Base-by-base conservation (phyloP, 2,888 invertebrate species). In the Papilio gigon region DNA sequence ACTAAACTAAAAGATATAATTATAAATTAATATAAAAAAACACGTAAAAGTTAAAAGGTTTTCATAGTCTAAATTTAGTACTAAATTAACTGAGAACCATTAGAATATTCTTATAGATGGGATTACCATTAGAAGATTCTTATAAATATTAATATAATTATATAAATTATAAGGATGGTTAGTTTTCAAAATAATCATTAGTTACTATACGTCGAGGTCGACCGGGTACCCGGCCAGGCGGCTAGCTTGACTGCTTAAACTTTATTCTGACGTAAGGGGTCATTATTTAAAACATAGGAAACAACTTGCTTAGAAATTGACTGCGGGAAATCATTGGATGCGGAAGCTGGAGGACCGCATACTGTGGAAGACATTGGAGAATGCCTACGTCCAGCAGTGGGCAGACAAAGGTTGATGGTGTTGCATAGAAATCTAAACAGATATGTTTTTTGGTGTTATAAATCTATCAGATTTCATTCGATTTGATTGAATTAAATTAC, bases 221-320 rank as follows among this genome's bases (percentile, higher is more conserved):
- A 56, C 53, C 17, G 9, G 53, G 30, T 30, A 9, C 53, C 27
- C 17, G 4, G 9, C 30, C 53, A 17, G 53, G 11, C 53, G 17
- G 53, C 30, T 56, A 17, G n/a, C 53, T 56, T 56, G 17, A 12
- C 25, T 25, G 30, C 30, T 56, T 56, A 17, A 56, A 56, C 53
- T 56, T 56, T 56, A n/a, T 30, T 30, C n/a, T 30, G 8, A 5
- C 25, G 27, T 17, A 30, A 56, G 14, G 53, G 53, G 30, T 56
- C 53, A 56, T 30, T 53, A 27, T 50, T 25, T 27, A 9, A 8
- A 53, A 27, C 12, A 20, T 22, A 22, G 47, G 11, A 22, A 44
- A 4, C 20, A 44, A 44, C 2, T 22, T 20, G 22, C 3, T n/a
- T n/a, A n/a, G n/a, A n/a, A n/a, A n/a, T n/a, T n/a, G n/a, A n/a